Conservation (phyloP, 1,140 invertebrate genomes). For the Pectinophora gossypiella region DNA sequence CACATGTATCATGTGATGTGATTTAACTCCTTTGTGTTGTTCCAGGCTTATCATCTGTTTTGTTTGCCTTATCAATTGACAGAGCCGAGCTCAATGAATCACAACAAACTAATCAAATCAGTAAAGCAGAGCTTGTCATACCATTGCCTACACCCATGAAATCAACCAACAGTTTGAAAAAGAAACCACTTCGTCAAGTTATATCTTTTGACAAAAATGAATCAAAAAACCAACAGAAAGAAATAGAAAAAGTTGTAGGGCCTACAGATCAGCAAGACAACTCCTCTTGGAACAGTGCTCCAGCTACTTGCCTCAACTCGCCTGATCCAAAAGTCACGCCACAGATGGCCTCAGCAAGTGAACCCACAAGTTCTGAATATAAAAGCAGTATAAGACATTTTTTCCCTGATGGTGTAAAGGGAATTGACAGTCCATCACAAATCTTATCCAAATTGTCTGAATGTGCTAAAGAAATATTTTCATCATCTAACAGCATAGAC, state of each 20-base stretch:
- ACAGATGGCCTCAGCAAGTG: constrained; percentile 52
- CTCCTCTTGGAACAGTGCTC: constrained; percentile 74
- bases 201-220: constrained; percentile 70
- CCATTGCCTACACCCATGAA: constrained; percentile 64
- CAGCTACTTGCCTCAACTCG: constrained; percentile 79
- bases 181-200: constrained; percentile 65
- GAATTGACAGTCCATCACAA: constrained; percentile 63
- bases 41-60: constrained; percentile 87
- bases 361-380: constrained; percentile 62
- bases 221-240: constrained; percentile 46
- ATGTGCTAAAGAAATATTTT: constrained; percentile 72
- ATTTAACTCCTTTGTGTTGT: constrained; percentile 17
- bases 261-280: constrained; percentile 31
- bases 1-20: background rate
- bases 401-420: constrained; percentile 65
- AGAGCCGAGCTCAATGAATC: constrained; percentile 86
- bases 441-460: constrained; percentile 67
- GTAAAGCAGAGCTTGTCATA: constrained; percentile 76
- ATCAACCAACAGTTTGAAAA: constrained; percentile 53
- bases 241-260: constrained; percentile 29
- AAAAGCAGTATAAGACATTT: constrained; percentile 59
- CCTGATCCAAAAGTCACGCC: constrained; percentile 58
- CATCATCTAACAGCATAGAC: constrained; percentile 61
- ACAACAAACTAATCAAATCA: constrained; percentile 58
- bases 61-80: constrained; percentile 94